These are phyloP conservation scores for Gymnocheta viridis DNA, from an alignment of 2,888 invertebrate species.

Conservation along the genomic window DNA sequence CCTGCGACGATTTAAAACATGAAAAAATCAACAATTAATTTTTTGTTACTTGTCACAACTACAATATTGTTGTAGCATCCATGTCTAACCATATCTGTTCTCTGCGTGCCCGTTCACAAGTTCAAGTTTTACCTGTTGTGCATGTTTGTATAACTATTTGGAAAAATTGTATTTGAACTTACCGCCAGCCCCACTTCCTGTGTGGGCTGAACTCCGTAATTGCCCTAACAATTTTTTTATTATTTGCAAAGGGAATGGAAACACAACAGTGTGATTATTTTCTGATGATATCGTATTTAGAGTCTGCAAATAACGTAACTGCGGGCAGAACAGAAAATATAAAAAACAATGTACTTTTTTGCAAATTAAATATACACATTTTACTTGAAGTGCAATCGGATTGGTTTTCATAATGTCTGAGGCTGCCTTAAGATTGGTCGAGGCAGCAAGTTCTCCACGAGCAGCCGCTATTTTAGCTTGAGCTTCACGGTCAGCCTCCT, in stretches of 20 bases:
- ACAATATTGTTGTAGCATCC: no score
- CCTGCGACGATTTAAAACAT: no score
- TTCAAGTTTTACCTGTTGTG: no score
- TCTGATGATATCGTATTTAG: conserved; percentile 74
- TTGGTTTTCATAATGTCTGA: conserved; percentile 77
- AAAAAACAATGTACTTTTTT: not conserved
- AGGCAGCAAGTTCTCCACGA: conserved; percentile 75
- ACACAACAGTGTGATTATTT: conserved; percentile 72
- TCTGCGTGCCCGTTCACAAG: no score
- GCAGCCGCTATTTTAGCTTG: conserved; percentile 77
- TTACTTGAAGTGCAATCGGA: conserved; percentile 75
- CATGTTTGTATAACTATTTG: not conserved
- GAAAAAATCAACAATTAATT: no score
- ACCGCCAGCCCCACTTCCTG: not conserved
- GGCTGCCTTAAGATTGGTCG: conserved; percentile 75
- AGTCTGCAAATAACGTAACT: conserved; percentile 76
- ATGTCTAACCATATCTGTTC: no score
- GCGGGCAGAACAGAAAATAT: not conserved
- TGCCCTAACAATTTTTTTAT: conserved; percentile 52
- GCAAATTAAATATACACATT: not conserved
- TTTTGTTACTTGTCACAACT: no score
- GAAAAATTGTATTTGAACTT: not conserved
- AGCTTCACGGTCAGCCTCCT: conserved; percentile 76
- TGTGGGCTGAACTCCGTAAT: not conserved
- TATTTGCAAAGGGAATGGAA: conserved; percentile 75